Evolutionary conservation across 1,140 invertebrate species (phyloP).

Genomic region (Drosophila pruinosa): DNA sequence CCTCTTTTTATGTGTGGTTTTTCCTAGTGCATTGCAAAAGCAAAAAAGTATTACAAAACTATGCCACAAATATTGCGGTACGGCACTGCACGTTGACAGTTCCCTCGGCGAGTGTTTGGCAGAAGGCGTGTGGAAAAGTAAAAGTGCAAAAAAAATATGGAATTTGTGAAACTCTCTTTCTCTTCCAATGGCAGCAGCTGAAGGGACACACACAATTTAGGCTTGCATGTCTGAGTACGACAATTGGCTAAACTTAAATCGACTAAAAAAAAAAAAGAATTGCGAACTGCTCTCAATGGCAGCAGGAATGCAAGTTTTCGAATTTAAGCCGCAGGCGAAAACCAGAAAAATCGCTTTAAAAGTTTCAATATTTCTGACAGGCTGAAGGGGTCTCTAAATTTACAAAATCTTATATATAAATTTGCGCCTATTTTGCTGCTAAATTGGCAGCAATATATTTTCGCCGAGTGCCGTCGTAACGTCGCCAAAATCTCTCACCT

Average conservation of each 20-base stretch:
- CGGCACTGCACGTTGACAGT: slow-evolving; percentile 33
- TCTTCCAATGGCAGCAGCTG: not conserved
- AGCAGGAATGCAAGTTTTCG: not conserved
- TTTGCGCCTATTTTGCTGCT: slow-evolving; percentile 3
- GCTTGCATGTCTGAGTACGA: slow-evolving; percentile 15
- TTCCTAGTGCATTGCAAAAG: not conserved
- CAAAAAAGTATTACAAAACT: slow-evolving; percentile 32
- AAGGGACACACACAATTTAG: slow-evolving; percentile 1
- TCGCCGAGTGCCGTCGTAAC: slow-evolving; percentile 5
- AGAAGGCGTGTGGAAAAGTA: slow-evolving; percentile 5
- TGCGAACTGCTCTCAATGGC: not conserved
- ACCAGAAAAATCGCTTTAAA: too few species aligned
- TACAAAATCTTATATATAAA: slow-evolving; percentile 1
- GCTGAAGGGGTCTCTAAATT: not conserved
- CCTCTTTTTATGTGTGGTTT: slow-evolving; percentile 9
- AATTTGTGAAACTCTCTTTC: not conserved
- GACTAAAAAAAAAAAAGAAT: not conserved
- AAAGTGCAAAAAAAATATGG: slow-evolving; percentile 14
- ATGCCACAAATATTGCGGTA: slow-evolving; percentile 38
- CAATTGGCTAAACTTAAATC: slow-evolving; percentile 34
- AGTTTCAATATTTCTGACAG: not conserved
- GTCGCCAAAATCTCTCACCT: slow-evolving; percentile 34
- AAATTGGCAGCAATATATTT: slow-evolving; percentile 59
- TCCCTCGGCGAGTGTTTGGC: slow-evolving; percentile 11
- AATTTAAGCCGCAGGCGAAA: not conserved